A percentile compares a stretch with the other conserved stretches of the same genome.
Conservation (phyloP, 2,797 vertebrate genomes). For the Cryptoprocta ferox region DNA sequence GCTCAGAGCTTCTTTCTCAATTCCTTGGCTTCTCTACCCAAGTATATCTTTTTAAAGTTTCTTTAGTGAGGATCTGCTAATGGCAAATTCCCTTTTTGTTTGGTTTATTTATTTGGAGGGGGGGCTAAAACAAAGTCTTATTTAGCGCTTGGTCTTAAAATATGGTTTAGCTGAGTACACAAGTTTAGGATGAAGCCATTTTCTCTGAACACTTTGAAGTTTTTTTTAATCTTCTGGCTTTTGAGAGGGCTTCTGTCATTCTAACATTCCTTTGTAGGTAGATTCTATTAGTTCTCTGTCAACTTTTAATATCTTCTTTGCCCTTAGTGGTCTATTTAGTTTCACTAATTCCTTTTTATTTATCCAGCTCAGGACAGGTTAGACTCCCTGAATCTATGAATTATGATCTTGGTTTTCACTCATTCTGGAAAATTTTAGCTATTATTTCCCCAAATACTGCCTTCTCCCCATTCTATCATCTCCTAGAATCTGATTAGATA, state of each 20-base stretch:
- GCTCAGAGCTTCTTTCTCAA: not conserved
- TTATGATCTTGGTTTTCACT: not conserved
- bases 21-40: not conserved
- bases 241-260: not conserved
- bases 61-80: not conserved
- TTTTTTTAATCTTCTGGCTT: not conserved
- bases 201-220: not conserved
- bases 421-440: not conserved
- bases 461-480: not conserved
- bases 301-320: slow-evolving; percentile 23
- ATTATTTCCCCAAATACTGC: not conserved
- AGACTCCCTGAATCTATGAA: not conserved
- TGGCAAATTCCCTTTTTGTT: not conserved
- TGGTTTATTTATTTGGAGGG: not conserved
- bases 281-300: not conserved
- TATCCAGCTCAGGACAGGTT: not conserved
- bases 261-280: not conserved
- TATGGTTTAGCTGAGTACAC: not conserved
- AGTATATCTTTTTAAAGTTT: not conserved
- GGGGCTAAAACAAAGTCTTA: not conserved
- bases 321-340: not conserved
- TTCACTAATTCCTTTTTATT: slow-evolving; percentile 1
- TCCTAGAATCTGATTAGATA: not conserved
- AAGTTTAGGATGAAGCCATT: not conserved
- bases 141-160: slow-evolving; percentile 45